Evolutionary conservation across 2,797 vertebrate genomes (phyloP).

Genomic region (Phataginus tricuspis): DNA sequence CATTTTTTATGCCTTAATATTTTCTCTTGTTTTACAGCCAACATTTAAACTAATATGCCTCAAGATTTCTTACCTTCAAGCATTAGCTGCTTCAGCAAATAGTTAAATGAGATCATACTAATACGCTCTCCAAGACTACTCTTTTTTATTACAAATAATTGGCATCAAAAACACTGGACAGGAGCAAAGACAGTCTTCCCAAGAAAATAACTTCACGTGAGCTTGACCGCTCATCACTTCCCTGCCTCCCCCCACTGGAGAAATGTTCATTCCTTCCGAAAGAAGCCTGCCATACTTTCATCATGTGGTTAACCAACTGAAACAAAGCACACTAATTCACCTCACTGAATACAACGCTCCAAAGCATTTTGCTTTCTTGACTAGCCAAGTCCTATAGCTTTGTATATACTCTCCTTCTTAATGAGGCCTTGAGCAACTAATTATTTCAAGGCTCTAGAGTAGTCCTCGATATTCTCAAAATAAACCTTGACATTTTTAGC

Average conservation of each 20-base stretch:
- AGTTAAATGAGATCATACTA: constrained; percentile 73
- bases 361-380: constrained; percentile 63
- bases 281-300: not conserved
- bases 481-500: constrained; percentile 61
- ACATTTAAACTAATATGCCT: constrained; percentile 73
- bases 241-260: not conserved
- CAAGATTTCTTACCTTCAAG: constrained; percentile 80
- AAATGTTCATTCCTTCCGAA: constrained; percentile 2
- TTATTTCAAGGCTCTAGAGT: constrained; percentile 51
- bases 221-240: not conserved
- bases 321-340: constrained; percentile 48
- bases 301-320: constrained; percentile 28
- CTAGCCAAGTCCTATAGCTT: constrained; percentile 32
- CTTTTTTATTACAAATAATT: constrained; percentile 75
- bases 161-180: constrained; percentile 55
- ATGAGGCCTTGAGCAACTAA: constrained; percentile 52
- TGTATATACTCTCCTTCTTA: constrained; percentile 43
- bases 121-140: constrained; percentile 65
- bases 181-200: constrained; percentile 53
- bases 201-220: not conserved
- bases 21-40: constrained; percentile 74
- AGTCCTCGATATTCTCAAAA: constrained; percentile 56
- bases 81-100: constrained; percentile 77
- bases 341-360: constrained; percentile 55
- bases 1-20: constrained; percentile 43